phyloP scores from a whole-genome alignment of 1,140 invertebrate species.

The Drosophila elegans region DNA sequence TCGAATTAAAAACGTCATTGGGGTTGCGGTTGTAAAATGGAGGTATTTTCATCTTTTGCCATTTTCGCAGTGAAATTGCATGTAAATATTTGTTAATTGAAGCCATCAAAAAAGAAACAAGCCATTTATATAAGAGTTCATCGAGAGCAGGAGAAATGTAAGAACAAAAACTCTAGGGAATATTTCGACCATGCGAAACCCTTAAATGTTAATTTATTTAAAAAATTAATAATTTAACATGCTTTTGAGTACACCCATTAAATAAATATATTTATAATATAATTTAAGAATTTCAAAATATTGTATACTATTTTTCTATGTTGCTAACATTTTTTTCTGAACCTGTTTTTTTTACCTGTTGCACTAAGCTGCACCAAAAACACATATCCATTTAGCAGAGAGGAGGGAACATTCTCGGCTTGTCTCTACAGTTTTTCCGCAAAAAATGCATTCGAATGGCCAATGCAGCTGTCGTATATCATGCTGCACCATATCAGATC shows the following conservation, averaged over 20 bases:
- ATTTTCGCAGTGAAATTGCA: neutral
- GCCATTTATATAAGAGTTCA: neutral
- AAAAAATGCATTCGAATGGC: constrained; percentile 17
- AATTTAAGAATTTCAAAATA: too few relatives aligned
- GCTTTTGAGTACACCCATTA: neutral
- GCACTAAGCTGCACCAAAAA: neutral
- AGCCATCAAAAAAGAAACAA: neutral
- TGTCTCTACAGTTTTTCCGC: neutral
- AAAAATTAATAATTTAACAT: neutral
- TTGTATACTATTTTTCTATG: neutral
- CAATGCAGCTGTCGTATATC: constrained; percentile 18
- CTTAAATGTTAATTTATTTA: neutral
- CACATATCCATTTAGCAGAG: neutral
- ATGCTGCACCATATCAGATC: constrained; percentile 5
- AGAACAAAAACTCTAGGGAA: neutral
- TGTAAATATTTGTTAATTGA: constrained; percentile 20
- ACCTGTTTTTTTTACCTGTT: neutral
- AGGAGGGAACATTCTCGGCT: neutral
- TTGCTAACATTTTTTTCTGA: neutral
- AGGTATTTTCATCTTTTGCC: neutral
- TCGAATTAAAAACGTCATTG: constrained; percentile 16
- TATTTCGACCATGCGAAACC: neutral
- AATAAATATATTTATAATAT: too few relatives aligned
- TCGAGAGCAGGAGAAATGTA: too few relatives aligned
- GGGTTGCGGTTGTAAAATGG: neutral